Evolutionary conservation across 2,797 vertebrate genomes (phyloP), one percentile per base, ranked within the genome.

Genomic region (Enteromius trimaculatus): DNA sequence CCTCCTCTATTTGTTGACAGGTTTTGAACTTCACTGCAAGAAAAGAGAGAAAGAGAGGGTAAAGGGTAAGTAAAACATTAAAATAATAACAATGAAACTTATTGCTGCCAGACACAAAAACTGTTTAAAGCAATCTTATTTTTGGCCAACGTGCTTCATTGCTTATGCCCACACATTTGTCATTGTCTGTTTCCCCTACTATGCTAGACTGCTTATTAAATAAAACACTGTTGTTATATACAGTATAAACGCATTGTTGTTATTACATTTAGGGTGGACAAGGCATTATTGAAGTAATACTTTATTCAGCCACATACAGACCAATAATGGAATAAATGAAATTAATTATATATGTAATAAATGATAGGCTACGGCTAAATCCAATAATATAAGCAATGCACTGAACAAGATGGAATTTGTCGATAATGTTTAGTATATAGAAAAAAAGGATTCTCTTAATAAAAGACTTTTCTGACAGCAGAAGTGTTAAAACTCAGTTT

Each of bases 11-110:
- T 83, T 92, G 94, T 19, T 93, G 93, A 91, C 98, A 99, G 90
- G 95, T 95, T 90, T 96, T 95, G 89, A 98, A 98, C 93, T 93
- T 95, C 82, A 98, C 97, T 99, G 92, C 74, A 84, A 85, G 44
- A 78, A 74, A 89, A 80, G 14, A 70, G 26, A 62, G 51, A 70
- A 62, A 60, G 21, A 62, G 11, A 87, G 64, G 85, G 65, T 29
- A 75, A 34, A 39, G 85, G 80, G 83, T 87, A 79, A 90, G 86
- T 34, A 80, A 90, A 90, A 92, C 89, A 82, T 47, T n/a, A 19
- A 66, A 58, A 23, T 23, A 58, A 58, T 51, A 47, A 60, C 53
- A 55, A 75, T 23, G 42, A 44, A 79, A 39, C 51, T 49, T 23
- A 60, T 26, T 26, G 75, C 74, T 42, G 31, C 14, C 31, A n/a